These are phyloP conservation scores for Polyodon spathula DNA, from an alignment of 2,113 vertebrate species.

Conservation along the genomic window DNA sequence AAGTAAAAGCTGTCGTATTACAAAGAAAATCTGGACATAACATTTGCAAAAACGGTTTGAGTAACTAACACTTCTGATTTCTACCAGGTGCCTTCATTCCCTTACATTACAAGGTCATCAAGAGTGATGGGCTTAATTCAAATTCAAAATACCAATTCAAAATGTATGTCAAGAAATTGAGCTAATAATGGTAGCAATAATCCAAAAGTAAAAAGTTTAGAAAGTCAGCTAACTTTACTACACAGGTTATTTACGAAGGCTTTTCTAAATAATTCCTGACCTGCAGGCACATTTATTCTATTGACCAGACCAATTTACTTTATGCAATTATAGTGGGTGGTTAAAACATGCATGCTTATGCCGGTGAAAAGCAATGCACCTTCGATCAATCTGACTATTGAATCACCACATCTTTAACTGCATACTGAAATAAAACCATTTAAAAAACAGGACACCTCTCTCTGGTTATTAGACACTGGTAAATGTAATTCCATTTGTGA, in stretches of 20 bases:
- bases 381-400: too few relatives aligned
- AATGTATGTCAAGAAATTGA: neutral
- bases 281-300: constrained; percentile 32
- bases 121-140: constrained; percentile 1
- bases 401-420: too few relatives aligned
- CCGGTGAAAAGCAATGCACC: too few relatives aligned
- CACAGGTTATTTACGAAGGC: neutral
- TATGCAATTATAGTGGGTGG: too few relatives aligned
- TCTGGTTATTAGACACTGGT: too few relatives aligned
- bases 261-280: constrained; percentile 29
- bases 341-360: too few relatives aligned
- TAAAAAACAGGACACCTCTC: too few relatives aligned
- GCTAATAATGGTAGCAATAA: neutral
- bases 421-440: too few relatives aligned
- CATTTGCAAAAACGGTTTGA: neutral
- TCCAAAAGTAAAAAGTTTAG: too few relatives aligned
- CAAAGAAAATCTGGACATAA: constrained; percentile 1
- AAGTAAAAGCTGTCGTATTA: neutral
- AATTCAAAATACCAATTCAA: neutral
- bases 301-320: neutral
- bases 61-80: neutral
- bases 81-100: neutral
- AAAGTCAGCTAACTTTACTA: too few relatives aligned
- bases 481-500: too few relatives aligned
- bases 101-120: neutral